These are phyloP conservation scores for Daphoenositta chrysoptera DNA, from an alignment of 2,113 vertebrate genomes.

Conservation along the genomic window DNA sequence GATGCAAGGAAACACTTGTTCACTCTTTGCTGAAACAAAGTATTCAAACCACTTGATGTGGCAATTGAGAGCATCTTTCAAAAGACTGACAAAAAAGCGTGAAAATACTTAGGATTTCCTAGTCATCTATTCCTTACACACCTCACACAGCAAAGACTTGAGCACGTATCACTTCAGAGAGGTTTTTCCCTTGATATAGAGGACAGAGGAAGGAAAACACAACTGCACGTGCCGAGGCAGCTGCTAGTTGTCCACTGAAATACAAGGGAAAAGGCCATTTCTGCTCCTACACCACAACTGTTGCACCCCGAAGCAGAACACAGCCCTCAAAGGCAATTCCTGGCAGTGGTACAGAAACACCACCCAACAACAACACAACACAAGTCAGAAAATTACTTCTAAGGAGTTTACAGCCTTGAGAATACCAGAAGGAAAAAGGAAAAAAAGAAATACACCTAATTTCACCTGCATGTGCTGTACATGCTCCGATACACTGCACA, in stretches of 20 bases:
- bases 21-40: not conserved
- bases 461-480: not conserved
- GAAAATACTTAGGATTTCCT: not conserved
- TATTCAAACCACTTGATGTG: not conserved
- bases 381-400: not conserved
- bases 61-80: not conserved
- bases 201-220: not conserved
- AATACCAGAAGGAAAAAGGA: not conserved
- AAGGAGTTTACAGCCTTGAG: not conserved
- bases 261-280: not conserved
- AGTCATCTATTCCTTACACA: not conserved
- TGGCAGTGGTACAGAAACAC: not conserved
- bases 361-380: not conserved
- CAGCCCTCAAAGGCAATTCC: not conserved
- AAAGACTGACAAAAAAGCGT: not conserved
- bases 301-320: accelerated
- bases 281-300: not conserved
- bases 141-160: not conserved
- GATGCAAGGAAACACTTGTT: not conserved
- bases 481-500: not conserved
- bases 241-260: not conserved
- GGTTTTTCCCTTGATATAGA: not conserved
- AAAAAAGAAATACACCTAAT: not conserved
- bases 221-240: not conserved
- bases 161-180: accelerated